Percentiles rank a stretch among this genome's conserved stretches.
Conservation (phyloP, 2,797 vertebrate genomes). For the Brachymystax lenok region DNA sequence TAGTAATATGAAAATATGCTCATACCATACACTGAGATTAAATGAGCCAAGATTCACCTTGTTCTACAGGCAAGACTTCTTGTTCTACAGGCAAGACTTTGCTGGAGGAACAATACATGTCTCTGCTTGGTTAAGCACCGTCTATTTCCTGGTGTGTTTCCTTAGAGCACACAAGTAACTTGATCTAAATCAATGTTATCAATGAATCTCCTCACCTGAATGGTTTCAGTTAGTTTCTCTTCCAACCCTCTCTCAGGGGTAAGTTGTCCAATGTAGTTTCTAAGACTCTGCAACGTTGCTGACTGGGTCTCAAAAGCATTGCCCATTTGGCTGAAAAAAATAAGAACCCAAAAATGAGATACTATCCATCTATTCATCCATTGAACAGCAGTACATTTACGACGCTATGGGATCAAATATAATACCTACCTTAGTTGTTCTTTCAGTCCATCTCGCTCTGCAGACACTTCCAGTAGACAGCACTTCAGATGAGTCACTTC, state of each 20-base stretch:
- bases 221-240: conserved; percentile 65
- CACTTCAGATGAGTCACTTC: conserved; percentile 66
- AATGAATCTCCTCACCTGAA: conserved; percentile 68
- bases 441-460: conserved; percentile 69
- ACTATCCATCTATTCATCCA: background rate
- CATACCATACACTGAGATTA: background rate
- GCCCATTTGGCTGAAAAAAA: conserved; percentile 66
- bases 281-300: conserved; percentile 74
- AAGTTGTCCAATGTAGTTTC: conserved; percentile 77
- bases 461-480: conserved; percentile 55
- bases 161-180: conserved; percentile 23
- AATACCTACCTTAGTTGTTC: conserved; percentile 77
- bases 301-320: conserved; percentile 73
- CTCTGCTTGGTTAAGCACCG: background rate
- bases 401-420: conserved; percentile 27
- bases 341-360: background rate
- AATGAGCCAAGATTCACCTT: background rate
- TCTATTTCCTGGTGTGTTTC: background rate
- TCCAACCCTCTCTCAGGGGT: conserved; percentile 70
- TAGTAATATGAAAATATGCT: too few species aligned
- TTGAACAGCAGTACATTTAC: background rate
- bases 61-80: background rate
- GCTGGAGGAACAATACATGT: background rate
- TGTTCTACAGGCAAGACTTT: background rate
- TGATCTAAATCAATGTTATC: conserved; percentile 52